Base-by-base conservation (phyloP, 2,888 invertebrate genomes). In the Polylopha cassiicola region DNA sequence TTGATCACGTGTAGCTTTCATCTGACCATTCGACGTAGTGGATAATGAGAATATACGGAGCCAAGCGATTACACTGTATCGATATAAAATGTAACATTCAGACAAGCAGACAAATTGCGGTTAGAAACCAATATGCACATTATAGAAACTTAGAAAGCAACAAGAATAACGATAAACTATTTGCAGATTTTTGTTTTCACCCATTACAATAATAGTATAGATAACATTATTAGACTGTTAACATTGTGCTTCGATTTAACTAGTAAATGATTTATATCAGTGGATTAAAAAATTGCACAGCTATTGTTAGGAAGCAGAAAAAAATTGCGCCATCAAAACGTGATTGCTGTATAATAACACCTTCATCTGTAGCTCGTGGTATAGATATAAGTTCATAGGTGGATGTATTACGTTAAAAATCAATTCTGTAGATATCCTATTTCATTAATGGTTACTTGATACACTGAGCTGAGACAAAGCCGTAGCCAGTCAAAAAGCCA, bases 81-180 rank as follows among this genome's bases (percentile, higher is more conserved):
- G 51, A 56, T 58, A 54, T 50, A 49, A 56, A 54, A 50, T 50
- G 48, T 58, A 50, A 51, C 52, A 41, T 41, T 41, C 36, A 56
- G 46, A 45, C 50, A 49, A 56, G 46, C 48, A 46, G 51, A 53
- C 50, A 53, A 48, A 45, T 58, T 55, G 68, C 54, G 65, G 66
- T 71, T 68, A 66, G 65, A 71, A 68, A 71, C 58, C 55, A 47
- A 50, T 50, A 55, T 51, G 54, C 50, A 50, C 33, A 49, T 50
- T 50, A 48, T 44, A 51, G 55, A 41, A 36, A 41, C 29, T 30
- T 57, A 58, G 50, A 55, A 52, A 59, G 53, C 56, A 62, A 62
- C 55, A n/a, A n/a, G 50, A 53, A 18, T 29, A 18, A 11, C 17
- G 41, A 29, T 49, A 47, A 48, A 50, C 47, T 47, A 38, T 43